Evolutionary conservation across 30 jellyfish, hydroid and myxozoan genomes (phyloP).

Genomic region (Rhopilema esculentum): DNA sequence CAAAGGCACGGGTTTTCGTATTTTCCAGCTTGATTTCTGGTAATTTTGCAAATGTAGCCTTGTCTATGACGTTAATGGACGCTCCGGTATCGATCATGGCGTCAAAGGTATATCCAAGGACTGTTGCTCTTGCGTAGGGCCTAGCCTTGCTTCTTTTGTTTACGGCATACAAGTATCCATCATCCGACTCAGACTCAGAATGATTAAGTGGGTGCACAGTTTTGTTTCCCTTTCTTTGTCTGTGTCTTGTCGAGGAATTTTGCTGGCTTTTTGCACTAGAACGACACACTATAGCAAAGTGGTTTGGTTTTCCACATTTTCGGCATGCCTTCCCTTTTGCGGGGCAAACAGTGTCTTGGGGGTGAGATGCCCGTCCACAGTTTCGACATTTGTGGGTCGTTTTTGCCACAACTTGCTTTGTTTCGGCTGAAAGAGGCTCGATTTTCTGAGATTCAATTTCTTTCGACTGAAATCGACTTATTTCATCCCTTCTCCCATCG

Average conservation of each 20-base stretch:
- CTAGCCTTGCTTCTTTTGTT: no score
- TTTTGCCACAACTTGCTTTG: background rate
- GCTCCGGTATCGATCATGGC: no score
- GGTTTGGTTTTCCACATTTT: no score
- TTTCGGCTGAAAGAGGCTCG: background rate
- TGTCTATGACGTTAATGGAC: no score
- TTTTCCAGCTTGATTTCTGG: constrained; percentile 15
- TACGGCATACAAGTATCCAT: background rate
- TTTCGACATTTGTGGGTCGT: background rate
- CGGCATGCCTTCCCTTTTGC: no score
- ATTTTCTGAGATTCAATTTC: constrained; percentile 3
- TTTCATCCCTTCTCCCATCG: constrained; percentile 34
- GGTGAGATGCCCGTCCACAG: no score
- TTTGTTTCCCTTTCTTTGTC: constrained; percentile 3
- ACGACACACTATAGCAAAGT: background rate
- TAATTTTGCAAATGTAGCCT: constrained; percentile 19
- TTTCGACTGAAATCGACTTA: constrained; percentile 7
- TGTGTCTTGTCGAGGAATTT: no score
- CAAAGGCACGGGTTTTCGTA: constrained; percentile 27
- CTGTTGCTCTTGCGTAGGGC: no score
- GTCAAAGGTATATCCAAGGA: no score
- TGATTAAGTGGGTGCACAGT: constrained; percentile 10
- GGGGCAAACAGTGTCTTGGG: no score
- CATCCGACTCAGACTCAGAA: constrained; percentile 13
- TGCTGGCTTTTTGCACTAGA: no score